phyloP scores from a whole-genome alignment of 2,888 invertebrate genomes.

The Heliconius charithonia region DNA sequence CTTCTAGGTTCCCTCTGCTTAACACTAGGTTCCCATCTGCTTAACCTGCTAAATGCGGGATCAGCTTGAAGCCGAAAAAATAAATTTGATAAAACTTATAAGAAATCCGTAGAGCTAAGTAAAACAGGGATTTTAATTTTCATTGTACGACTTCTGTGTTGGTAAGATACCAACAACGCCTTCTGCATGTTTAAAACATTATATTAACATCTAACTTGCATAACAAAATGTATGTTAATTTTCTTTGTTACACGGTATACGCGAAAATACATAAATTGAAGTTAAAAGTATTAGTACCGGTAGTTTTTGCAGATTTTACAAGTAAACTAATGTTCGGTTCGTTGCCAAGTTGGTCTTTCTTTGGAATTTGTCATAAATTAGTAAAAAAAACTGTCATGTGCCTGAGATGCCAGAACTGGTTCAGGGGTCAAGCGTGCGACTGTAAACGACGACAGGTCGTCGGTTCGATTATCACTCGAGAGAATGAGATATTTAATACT shows the following conservation, averaged over 20 bases:
- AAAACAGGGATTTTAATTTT: background rate
- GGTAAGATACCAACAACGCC: constrained; percentile 8
- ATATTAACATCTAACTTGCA: constrained; percentile 22
- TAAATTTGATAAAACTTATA: background rate
- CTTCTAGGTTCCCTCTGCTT: too few relatives aligned
- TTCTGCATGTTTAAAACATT: constrained; percentile 17
- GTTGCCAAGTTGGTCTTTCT: constrained; percentile 13
- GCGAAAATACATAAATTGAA: constrained; percentile 8
- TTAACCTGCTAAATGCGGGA: background rate
- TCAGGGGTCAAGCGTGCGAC: too few relatives aligned
- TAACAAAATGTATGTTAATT: constrained; percentile 16
- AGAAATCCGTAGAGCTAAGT: background rate
- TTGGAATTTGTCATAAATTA: constrained; percentile 5
- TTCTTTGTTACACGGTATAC: constrained; percentile 2
- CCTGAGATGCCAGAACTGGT: too few relatives aligned
- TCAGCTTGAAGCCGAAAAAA: background rate
- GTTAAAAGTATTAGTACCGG: background rate
- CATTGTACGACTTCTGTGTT: background rate
- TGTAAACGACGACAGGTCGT: too few relatives aligned
- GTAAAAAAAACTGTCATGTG: too few relatives aligned
- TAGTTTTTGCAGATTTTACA: constrained; percentile 9
- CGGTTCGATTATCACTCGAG: too few relatives aligned
- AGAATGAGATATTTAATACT: too few relatives aligned
- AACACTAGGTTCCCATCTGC: background rate
- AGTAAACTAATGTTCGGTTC: constrained; percentile 6